Evolutionary conservation across 2,888 invertebrate species (phyloP), one percentile per base, ranked within the genome.

Genomic region (Caenorhabditis wallacei): DNA sequence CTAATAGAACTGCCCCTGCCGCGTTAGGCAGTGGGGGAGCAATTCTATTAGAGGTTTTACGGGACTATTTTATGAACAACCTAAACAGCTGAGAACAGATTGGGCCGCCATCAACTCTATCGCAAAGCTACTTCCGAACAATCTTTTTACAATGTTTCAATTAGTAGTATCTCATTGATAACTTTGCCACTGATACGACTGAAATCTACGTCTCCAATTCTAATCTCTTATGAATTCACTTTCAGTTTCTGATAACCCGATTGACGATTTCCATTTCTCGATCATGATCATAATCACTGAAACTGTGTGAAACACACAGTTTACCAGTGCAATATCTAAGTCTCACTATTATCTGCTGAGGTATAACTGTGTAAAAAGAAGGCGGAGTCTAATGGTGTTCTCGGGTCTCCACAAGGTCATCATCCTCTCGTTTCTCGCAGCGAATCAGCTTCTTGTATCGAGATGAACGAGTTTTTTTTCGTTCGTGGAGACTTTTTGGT

Each of bases 51-150:
- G n/a, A n/a, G n/a, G n/a, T n/a, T n/a, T n/a, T n/a, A n/a, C n/a
- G n/a, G n/a, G n/a, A n/a, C n/a, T n/a, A n/a, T n/a, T n/a, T n/a
- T n/a, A n/a, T n/a, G n/a, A n/a, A n/a, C n/a, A n/a, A n/a, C n/a
- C n/a, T n/a, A n/a, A n/a, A n/a, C n/a, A n/a, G n/a, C n/a, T n/a
- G n/a, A n/a, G n/a, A n/a, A n/a, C n/a, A n/a, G n/a, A n/a, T n/a
- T n/a, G n/a, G n/a, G n/a, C n/a, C n/a, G n/a, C n/a, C n/a, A n/a
- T n/a, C n/a, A n/a, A n/a, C n/a, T n/a, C n/a, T n/a, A n/a, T n/a
- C n/a, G n/a, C n/a, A n/a, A n/a, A n/a, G 91, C 91, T 13, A 57
- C 79, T 22, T 24, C 35, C 59, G 46, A 68, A 24, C 53, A 30
- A 68, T 40, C 26, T 53, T 30, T 26, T 18, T 7, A 30, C 8